Conservation (phyloP, 1,140 invertebrate genomes). For the Bombus picipes region DNA sequence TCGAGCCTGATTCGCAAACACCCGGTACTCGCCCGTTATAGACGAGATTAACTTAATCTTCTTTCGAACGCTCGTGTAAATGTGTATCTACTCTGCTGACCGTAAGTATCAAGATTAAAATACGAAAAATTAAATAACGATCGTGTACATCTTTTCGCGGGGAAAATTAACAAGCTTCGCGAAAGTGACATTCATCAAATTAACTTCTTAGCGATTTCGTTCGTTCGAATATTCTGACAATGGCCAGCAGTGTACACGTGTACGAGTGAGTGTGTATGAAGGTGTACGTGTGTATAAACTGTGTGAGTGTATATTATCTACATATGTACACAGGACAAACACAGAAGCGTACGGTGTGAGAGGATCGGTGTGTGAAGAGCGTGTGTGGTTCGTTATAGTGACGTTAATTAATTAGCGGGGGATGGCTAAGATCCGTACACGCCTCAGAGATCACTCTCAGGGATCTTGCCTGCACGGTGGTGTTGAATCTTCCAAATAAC, state of each 20-base stretch:
- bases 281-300: not conserved
- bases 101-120: not conserved
- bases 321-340: slow-evolving; percentile 79
- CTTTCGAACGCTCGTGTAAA: slow-evolving; percentile 60
- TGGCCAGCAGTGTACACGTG: not conserved
- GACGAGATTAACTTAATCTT: slow-evolving; percentile 73
- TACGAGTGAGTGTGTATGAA: not conserved
- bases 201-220: too few relatives aligned
- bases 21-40: slow-evolving; percentile 57
- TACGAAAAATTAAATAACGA: too few relatives aligned
- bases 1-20: slow-evolving; percentile 53
- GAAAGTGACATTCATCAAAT: too few relatives aligned
- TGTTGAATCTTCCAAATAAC: not conserved
- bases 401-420: slow-evolving; percentile 72
- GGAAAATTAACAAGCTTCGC: not conserved
- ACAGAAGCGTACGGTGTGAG: slow-evolving; percentile 73
- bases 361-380: slow-evolving; percentile 43
- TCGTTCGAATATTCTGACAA: not conserved
- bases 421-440: slow-evolving; percentile 44
- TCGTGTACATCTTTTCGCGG: too few relatives aligned
- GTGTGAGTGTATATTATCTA: slow-evolving; percentile 73
- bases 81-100: not conserved
- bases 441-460: slow-evolving; percentile 26
- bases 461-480: not conserved
- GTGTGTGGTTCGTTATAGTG: slow-evolving; percentile 63